Conservation (phyloP, 1,140 invertebrate species). For the Anoplolepis gracilipes region DNA sequence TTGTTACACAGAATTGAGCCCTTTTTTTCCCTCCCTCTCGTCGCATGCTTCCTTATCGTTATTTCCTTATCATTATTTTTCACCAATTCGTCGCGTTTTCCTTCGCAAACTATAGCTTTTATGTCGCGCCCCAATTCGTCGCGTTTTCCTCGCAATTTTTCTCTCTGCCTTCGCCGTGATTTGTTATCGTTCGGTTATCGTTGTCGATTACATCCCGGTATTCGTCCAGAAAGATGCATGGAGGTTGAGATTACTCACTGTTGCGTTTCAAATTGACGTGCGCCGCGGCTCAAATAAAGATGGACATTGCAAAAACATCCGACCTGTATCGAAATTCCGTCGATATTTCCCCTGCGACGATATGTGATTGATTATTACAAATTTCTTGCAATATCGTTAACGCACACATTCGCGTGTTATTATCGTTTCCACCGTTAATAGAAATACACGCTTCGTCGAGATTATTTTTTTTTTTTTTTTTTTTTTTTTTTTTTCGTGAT, state of each 20-base stretch:
- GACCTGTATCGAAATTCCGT: neutral
- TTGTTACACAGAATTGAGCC: neutral
- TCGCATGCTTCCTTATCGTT: neutral
- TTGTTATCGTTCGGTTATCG: slow-evolving; percentile 34
- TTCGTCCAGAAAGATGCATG: slow-evolving; percentile 47
- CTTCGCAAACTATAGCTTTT: neutral
- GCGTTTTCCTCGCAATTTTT: neutral
- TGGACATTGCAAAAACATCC: slow-evolving; percentile 42
- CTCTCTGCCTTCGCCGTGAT: slow-evolving; percentile 22
- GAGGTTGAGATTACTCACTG: slow-evolving; percentile 33
- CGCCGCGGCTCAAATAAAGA: slow-evolving; percentile 41
- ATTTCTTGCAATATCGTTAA: slow-evolving; percentile 24
- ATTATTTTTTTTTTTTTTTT: too few species aligned
- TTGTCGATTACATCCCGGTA: slow-evolving; percentile 27
- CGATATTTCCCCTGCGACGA: slow-evolving; percentile 7
- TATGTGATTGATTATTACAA: slow-evolving; percentile 31
- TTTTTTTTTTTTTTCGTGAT: too few species aligned
- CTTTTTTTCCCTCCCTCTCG: neutral
- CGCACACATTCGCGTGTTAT: neutral
- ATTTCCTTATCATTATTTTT: neutral
- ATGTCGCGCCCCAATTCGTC: neutral
- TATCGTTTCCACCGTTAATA: neutral
- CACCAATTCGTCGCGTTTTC: neutral
- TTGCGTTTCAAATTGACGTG: slow-evolving; percentile 32
- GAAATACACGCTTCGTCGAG: neutral